Evolutionary conservation across 1,140 invertebrate genomes (phyloP).

Genomic region (Camponotus vicinus): DNA sequence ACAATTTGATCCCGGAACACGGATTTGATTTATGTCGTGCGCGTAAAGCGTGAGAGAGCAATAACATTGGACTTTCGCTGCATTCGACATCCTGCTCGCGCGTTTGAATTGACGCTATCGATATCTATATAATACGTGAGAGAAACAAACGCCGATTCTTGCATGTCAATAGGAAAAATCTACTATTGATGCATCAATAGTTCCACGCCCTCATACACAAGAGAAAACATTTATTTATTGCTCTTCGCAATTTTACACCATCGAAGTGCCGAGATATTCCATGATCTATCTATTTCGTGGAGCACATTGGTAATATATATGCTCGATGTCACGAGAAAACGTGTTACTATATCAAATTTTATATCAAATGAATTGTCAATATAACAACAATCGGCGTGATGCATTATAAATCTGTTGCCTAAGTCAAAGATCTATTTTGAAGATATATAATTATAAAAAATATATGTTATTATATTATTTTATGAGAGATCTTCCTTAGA

Average conservation of each 20-base stretch:
- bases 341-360: constrained; percentile 40
- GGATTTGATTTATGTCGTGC: constrained; percentile 27
- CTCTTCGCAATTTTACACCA: background rate
- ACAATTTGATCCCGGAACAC: constrained; percentile 15
- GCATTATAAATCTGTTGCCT: constrained; percentile 26
- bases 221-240: constrained; percentile 32
- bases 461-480: background rate
- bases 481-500: background rate
- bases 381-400: constrained; percentile 50
- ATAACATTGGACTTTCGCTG: constrained; percentile 43
- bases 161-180: constrained; percentile 23
- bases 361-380: constrained; percentile 66
- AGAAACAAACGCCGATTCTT: constrained; percentile 1
- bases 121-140: background rate
- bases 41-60: constrained; percentile 44
- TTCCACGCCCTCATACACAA: no score
- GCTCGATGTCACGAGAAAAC: constrained; percentile 27
- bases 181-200: background rate
- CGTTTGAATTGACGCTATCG: constrained; percentile 29
- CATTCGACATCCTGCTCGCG: constrained; percentile 10
- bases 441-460: background rate
- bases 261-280: background rate
- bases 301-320: background rate
- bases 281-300: background rate
- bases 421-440: constrained; percentile 28